A percentile compares a stretch with the other conserved stretches of the same genome.
phyloP scores from a whole-genome alignment of 2,888 invertebrate genomes.

The Napeogenes inachia region DNA sequence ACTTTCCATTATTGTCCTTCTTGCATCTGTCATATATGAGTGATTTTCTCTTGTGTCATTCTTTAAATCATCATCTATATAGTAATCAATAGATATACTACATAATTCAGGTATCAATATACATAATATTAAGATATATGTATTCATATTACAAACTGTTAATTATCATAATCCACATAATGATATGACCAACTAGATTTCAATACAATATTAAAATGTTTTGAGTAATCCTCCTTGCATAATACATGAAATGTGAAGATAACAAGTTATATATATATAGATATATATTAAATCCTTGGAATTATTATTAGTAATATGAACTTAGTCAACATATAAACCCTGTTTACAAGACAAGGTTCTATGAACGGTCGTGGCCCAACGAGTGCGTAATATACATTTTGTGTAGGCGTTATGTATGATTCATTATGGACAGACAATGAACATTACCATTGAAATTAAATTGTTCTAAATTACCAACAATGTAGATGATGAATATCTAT shows the following conservation, averaged over 20 bases:
- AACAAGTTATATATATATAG: background rate
- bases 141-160: constrained; percentile 5
- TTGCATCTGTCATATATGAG: constrained; percentile 8
- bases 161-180: background rate
- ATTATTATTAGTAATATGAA: background rate
- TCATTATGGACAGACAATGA: constrained; percentile 20
- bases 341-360: constrained; percentile 32
- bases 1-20: constrained; percentile 9
- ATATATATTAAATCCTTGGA: background rate
- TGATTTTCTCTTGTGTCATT: constrained; percentile 1
- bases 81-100: constrained; percentile 44
- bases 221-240: background rate
- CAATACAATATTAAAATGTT: background rate
- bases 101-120: constrained; percentile 29
- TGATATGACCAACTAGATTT: constrained; percentile 11
- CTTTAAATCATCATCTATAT: constrained; percentile 21
- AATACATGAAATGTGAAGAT: background rate
- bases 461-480: background rate
- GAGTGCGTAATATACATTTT: constrained; percentile 41
- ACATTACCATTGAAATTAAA: background rate
- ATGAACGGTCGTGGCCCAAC: constrained; percentile 38
- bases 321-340: background rate
- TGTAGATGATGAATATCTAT: background rate
- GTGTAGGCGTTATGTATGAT: constrained; percentile 42
- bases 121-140: constrained; percentile 21